phyloP scores from a whole-genome alignment of 2,113 vertebrate species.

The Eulemur rufifrons region DNA sequence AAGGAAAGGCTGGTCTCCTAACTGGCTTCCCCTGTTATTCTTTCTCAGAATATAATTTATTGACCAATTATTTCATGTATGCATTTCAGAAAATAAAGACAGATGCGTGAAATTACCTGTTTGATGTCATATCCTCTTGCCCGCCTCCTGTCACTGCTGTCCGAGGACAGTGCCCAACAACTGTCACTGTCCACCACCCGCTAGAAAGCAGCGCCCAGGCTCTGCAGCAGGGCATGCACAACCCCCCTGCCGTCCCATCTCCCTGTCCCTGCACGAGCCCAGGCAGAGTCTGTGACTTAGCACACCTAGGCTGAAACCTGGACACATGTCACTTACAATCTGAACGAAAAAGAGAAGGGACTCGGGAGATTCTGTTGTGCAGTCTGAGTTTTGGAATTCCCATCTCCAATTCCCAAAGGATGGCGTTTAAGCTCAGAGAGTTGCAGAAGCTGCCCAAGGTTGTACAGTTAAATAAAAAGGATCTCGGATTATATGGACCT shows the following conservation, averaged over 20 bases:
- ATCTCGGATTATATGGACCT: not conserved
- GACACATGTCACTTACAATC: not conserved
- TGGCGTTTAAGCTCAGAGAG: not conserved
- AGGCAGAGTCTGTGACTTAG: not conserved
- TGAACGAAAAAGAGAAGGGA: not conserved
- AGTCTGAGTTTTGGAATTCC: not conserved
- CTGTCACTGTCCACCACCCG: no score
- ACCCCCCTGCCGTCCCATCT: not conserved
- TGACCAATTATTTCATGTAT: not conserved
- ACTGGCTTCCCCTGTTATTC: not conserved
- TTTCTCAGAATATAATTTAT: not conserved
- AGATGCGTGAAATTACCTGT: not conserved
- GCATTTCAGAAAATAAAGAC: conserved; percentile 14
- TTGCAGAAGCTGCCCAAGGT: not conserved
- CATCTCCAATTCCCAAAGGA: not conserved
- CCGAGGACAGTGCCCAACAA: not conserved
- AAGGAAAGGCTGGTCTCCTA: not conserved
- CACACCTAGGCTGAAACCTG: not conserved
- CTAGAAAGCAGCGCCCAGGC: not conserved
- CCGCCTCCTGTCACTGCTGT: not conserved
- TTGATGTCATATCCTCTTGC: not conserved
- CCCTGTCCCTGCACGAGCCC: not conserved
- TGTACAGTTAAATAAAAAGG: not conserved
- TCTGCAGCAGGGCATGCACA: not conserved
- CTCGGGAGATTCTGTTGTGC: not conserved